phyloP scores from a whole-genome alignment of 2,797 vertebrate genomes.

The Ispidina picta region DNA sequence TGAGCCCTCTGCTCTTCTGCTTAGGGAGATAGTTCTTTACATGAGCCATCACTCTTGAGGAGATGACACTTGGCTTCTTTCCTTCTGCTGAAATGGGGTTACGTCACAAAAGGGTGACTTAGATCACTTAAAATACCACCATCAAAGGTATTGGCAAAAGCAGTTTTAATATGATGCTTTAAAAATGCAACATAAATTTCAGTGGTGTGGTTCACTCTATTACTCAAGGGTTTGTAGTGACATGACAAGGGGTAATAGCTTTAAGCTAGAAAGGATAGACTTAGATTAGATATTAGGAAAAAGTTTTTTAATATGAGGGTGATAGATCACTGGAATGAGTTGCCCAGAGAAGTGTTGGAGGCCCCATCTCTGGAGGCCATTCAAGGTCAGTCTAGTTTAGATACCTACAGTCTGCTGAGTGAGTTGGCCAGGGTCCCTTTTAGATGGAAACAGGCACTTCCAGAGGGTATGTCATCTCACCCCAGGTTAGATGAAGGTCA shows the following conservation, averaged over 20 bases:
- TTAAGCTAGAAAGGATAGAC: no score
- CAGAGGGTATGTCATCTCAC: background rate
- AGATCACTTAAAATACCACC: background rate
- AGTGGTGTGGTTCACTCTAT: background rate
- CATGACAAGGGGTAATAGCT: no score
- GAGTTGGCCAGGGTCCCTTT: background rate
- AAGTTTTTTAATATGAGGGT: no score
- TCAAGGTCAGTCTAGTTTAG: background rate
- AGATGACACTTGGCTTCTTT: fast-evolving
- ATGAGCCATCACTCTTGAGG: background rate
- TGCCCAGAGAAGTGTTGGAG: no score
- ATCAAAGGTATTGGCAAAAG: background rate
- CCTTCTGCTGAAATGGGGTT: background rate
- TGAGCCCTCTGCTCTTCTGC: background rate
- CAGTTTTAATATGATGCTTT: background rate
- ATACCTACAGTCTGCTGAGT: background rate
- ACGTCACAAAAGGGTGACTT: background rate
- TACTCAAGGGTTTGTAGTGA: background rate
- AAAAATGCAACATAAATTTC: background rate
- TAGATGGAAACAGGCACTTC: background rate
- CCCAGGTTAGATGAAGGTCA: background rate
- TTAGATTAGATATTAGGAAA: no score
- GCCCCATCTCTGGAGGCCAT: no score
- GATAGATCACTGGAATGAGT: no score
- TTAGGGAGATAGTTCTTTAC: background rate